Conservation (phyloP, 2,797 vertebrate genomes). For the Psittacula echo region DNA sequence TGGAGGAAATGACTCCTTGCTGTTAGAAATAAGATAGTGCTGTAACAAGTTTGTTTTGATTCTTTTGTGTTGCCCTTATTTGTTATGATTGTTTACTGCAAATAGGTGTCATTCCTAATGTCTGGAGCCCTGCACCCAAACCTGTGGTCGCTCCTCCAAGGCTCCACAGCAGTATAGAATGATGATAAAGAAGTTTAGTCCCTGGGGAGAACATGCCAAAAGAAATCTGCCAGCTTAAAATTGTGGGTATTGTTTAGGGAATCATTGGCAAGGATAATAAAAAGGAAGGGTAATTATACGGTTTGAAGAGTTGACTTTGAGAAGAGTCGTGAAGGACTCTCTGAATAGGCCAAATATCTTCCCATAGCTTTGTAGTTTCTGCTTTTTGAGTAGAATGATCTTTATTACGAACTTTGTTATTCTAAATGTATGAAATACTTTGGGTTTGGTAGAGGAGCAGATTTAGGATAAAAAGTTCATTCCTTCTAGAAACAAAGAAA, state of each 20-base stretch:
- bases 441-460: neutral
- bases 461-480: neutral
- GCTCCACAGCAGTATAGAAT: neutral
- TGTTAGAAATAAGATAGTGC: neutral
- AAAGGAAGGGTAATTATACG: neutral
- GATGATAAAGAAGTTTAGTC: neutral
- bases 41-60: neutral
- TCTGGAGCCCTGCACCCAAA: neutral
- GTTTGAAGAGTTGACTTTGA: neutral
- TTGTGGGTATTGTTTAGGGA: neutral
- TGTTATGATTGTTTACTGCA: neutral
- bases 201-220: neutral
- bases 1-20: conserved; percentile 8
- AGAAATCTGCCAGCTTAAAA: neutral
- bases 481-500: neutral
- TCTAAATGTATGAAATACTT: neutral
- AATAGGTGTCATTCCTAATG: neutral
- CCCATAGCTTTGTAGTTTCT: neutral
- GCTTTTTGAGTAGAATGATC: neutral
- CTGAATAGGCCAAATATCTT: neutral
- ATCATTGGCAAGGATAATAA: neutral
- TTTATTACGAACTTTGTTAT: neutral
- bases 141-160: neutral
- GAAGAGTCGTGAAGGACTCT: neutral
- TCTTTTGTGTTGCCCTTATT: neutral